Conservation (phyloP, 2,888 invertebrate species). For the Folsomia manolachei region DNA sequence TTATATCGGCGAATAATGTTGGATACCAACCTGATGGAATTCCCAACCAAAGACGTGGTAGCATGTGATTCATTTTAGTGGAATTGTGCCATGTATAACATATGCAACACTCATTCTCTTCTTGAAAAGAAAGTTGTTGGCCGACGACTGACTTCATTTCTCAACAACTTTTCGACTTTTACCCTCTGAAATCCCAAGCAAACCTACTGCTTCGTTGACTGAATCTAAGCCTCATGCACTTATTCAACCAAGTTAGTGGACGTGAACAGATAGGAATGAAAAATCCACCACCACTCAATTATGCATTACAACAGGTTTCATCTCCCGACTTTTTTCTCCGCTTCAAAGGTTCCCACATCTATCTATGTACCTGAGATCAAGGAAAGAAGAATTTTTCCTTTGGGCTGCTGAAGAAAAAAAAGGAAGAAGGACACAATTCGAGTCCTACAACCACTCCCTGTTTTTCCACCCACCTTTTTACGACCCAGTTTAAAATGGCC, state of each 20-base stretch:
- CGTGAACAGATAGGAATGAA: background rate
- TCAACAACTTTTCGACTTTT: too few species aligned
- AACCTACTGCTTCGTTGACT: too few species aligned
- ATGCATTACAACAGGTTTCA: slow-evolving; percentile 41
- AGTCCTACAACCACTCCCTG: background rate
- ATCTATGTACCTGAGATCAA: background rate
- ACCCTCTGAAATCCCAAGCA: too few species aligned
- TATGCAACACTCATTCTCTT: too few species aligned
- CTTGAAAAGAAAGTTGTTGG: too few species aligned
- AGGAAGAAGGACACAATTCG: slow-evolving; percentile 5
- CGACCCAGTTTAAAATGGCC: background rate
- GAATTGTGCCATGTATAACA: too few species aligned
- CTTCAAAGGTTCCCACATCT: background rate
- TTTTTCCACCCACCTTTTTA: background rate
- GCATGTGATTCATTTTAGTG: too few species aligned
- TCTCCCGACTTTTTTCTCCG: background rate
- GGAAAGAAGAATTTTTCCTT: background rate
- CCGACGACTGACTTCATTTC: too few species aligned
- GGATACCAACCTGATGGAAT: background rate
- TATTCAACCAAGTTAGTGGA: background rate
- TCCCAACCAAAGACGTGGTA: too few species aligned
- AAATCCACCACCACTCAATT: slow-evolving; percentile 24
- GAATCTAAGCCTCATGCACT: too few species aligned
- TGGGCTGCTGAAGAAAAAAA: background rate
- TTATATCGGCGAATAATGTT: too few species aligned